Percentiles rank a stretch among this genome's conserved stretches.
phyloP scores from a whole-genome alignment of 2,888 invertebrate species.

The Ennomos fuscantarius region DNA sequence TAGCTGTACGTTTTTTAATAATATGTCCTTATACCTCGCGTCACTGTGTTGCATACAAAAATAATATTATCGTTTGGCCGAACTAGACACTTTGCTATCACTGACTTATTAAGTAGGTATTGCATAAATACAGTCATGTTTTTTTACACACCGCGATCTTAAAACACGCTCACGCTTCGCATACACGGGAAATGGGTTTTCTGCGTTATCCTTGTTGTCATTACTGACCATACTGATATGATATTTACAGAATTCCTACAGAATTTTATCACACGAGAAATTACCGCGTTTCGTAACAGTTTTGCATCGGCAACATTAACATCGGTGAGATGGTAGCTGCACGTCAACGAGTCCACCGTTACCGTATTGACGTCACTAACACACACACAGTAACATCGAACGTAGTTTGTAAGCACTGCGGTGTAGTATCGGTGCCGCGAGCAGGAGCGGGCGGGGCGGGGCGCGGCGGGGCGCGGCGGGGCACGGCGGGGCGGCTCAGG shows the following conservation, averaged over 20 bases:
- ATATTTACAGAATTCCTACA: neutral
- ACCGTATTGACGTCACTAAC: too few relatives aligned
- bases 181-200: constrained; percentile 7
- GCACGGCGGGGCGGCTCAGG: constrained; percentile 31
- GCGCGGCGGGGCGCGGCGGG: neutral
- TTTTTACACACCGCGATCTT: constrained; percentile 56
- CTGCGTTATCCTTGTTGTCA: neutral
- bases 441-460: neutral
- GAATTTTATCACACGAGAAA: neutral
- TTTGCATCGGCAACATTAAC: too few relatives aligned
- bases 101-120: constrained; percentile 57
- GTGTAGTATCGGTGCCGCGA: too few relatives aligned
- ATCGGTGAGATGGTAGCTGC: too few relatives aligned
- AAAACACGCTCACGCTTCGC: constrained; percentile 52
- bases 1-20: too few relatives aligned
- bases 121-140: constrained; percentile 58
- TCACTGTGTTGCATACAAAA: constrained; percentile 56
- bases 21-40: neutral
- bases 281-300: too few relatives aligned
- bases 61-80: constrained; percentile 50
- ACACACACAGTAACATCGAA: too few relatives aligned
- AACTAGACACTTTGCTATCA: constrained; percentile 72
- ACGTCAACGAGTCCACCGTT: too few relatives aligned
- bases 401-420: too few relatives aligned
- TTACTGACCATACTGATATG: neutral